phyloP scores from a whole-genome alignment of 2,797 vertebrate genomes.

The Esox masquinongy region DNA sequence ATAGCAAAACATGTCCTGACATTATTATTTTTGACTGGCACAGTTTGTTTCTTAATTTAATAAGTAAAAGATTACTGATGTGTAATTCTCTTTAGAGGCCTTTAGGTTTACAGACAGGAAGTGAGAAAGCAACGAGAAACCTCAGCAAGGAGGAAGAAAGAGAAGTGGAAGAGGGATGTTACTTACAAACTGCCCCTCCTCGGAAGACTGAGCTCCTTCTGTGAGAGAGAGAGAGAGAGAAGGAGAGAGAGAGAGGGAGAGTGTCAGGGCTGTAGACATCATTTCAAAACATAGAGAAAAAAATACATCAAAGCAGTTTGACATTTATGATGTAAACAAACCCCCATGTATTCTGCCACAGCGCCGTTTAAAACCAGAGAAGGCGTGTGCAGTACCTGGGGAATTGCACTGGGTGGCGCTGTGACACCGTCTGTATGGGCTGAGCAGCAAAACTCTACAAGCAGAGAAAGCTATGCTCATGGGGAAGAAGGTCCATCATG shows the following conservation, averaged over 20 bases:
- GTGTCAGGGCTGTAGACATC: not conserved
- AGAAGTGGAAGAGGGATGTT: conserved; percentile 35
- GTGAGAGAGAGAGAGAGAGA: conserved; percentile 60
- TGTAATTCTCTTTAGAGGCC: conserved; percentile 13
- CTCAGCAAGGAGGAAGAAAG: not conserved
- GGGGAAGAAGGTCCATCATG: not conserved
- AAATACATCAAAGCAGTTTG: not conserved
- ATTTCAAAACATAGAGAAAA: not conserved
- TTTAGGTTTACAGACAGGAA: not conserved
- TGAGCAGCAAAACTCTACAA: not conserved
- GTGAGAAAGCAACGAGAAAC: not conserved
- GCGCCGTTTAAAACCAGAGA: not conserved
- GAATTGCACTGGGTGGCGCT: conserved; percentile 15
- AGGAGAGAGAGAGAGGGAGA: conserved; percentile 5
- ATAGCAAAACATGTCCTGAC: too few relatives aligned
- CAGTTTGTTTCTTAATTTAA: too few relatives aligned
- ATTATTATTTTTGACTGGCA: too few relatives aligned
- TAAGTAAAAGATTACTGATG: not conserved
- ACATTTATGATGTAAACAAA: not conserved
- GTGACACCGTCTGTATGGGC: not conserved
- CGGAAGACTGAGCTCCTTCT: conserved; percentile 84
- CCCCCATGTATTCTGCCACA: not conserved
- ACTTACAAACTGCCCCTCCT: conserved; percentile 84
- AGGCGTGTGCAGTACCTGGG: not conserved
- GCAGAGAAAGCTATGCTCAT: not conserved